Conservation (phyloP, 1,140 invertebrate genomes). For the Drosophila malerkotliana region DNA sequence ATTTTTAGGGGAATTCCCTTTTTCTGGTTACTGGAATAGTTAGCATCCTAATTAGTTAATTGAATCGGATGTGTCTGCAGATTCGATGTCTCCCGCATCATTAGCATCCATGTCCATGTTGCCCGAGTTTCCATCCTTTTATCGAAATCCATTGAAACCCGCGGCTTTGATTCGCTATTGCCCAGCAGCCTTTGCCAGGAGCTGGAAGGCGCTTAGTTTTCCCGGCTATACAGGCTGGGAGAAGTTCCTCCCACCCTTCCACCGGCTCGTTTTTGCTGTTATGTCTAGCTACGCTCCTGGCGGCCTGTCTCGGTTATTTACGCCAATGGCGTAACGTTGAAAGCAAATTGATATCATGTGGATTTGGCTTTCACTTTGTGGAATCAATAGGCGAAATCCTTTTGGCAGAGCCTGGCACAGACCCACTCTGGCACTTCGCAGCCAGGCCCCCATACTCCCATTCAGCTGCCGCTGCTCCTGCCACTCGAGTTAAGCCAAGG, state of each 20-base stretch:
- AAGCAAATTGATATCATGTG: constrained; percentile 83
- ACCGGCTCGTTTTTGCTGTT: constrained; percentile 14
- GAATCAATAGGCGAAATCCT: constrained; percentile 80
- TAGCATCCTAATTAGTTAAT: constrained; percentile 45
- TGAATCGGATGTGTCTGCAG: constrained; percentile 18
- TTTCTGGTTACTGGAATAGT: constrained; percentile 5
- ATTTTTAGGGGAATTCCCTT: not conserved
- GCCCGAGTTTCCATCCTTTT: constrained; percentile 10
- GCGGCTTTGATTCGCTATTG: constrained; percentile 2
- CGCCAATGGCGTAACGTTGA: constrained; percentile 70
- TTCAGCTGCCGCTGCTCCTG: constrained; percentile 21
- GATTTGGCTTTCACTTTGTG: constrained; percentile 80
- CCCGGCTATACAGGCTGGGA: constrained; percentile 9
- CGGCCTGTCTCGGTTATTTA: constrained; percentile 72
- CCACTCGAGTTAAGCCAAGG: constrained; percentile 74
- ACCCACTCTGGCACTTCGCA: constrained; percentile 34
- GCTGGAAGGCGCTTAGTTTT: constrained; percentile 58
- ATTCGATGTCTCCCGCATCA: constrained; percentile 18
- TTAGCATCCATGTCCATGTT: constrained; percentile 11
- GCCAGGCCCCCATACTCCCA: not conserved
- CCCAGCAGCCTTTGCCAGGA: constrained; percentile 12
- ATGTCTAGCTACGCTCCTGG: constrained; percentile 18
- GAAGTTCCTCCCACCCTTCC: constrained; percentile 10
- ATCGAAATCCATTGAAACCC: constrained; percentile 27
- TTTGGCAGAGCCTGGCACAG: constrained; percentile 56